Evolutionary conservation across 2,797 vertebrate species (phyloP).

Genomic region (Borostomias antarcticus): DNA sequence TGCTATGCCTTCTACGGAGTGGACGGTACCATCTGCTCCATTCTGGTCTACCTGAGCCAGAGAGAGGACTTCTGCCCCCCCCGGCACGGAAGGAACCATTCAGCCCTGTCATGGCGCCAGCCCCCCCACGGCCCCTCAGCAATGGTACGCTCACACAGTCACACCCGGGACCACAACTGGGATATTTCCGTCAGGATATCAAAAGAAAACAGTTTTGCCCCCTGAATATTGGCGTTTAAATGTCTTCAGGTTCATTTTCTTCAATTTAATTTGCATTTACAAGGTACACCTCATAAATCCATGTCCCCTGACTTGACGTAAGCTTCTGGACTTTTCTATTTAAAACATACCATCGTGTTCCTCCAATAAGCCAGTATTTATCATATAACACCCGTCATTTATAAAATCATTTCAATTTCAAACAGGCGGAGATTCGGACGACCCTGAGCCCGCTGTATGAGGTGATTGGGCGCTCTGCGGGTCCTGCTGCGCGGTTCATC

Average conservation of each 20-base stretch:
- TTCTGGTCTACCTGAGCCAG: constrained; percentile 75
- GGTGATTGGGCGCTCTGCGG: constrained; percentile 48
- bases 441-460: constrained; percentile 55
- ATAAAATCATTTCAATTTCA: too few species aligned
- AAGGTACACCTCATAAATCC: too few species aligned
- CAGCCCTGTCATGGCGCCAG: constrained; percentile 57
- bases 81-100: constrained; percentile 47
- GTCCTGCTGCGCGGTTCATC: constrained; percentile 68
- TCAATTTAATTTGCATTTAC: too few species aligned
- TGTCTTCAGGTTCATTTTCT: too few species aligned
- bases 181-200: too few species aligned
- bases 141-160: constrained; percentile 51
- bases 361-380: neutral
- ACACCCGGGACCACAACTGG: too few species aligned
- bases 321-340: neutral
- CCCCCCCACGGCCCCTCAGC: constrained; percentile 27
- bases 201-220: too few species aligned
- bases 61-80: constrained; percentile 73
- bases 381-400: too few species aligned
- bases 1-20: constrained; percentile 78
- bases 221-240: too few species aligned
- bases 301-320: neutral
- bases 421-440: constrained; percentile 59
- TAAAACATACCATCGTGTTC: too few species aligned
- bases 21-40: constrained; percentile 72